Base-by-base conservation (phyloP, 2,113 vertebrate species). In the Pholis gunnellus region DNA sequence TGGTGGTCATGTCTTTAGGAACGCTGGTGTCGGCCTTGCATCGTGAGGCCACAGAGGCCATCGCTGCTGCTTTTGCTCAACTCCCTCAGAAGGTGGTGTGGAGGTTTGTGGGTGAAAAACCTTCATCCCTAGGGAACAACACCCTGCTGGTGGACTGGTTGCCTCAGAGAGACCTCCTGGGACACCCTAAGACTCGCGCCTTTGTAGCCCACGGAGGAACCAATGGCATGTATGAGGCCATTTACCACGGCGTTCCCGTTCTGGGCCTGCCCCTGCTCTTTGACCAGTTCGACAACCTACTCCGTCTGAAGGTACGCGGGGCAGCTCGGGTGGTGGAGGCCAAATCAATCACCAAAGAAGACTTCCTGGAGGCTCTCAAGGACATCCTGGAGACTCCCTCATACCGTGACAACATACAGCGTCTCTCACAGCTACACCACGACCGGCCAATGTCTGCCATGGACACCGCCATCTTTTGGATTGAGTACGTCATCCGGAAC, bases 1-100 rank as follows among this genome's bases (percentile, higher is more conserved):
- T 96, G 15, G 90, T 96, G 15, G 27, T 95, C 34, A 94, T 96
- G 94, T 95, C 95, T 29, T 66, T 96, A 44, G 95, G 95, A 7
- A 91, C 94, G 0, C 0, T 95, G 1, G 88, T 96, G 17, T 92
- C 88, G 3, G 84, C 83, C 1, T 72, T 96, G 18, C 89, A 94
- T 1, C 72, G 1, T 6, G 54, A 92, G 1, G 65, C 88, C n/a
- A 93, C 92, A 2, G 87, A 93, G 22, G 84, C 75, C 57, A 93
- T 96, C 0, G 95, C 95, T 4, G 80, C 90, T 11, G 95, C 94
- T 2, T 94, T 96, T 34, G 94, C 95, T 52, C 48, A 87, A 18
- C 85, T 96, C 27, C 94, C 95, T 31, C 95, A 96, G 72, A 95
- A 93, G 66, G 94, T 96, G 13, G 75, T 96, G 38, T 96, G 95